Evolutionary conservation across 2,797 vertebrate genomes (phyloP), one percentile per base, ranked within the genome.

Genomic region (Argya squamiceps): DNA sequence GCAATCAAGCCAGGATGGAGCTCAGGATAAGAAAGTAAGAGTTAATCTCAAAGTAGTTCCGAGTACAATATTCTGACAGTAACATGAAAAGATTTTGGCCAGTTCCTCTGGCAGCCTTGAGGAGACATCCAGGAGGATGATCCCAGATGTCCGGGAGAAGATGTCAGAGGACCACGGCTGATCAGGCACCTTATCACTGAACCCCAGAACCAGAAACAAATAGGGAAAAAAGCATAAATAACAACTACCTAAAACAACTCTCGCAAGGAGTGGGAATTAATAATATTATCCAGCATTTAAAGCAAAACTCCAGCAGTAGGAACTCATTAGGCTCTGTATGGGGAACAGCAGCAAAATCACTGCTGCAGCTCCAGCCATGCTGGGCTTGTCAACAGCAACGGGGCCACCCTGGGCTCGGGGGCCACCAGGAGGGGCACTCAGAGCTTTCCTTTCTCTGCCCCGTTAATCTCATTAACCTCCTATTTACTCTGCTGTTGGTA

Each of bases 401-500:
- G 84, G 60, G 84, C 78, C 80, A 84, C 91, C 93, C 77, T 17
- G 6, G 2, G 62, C 68, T 85, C 74, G 0, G 0, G 80, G 80
- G 73, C 88, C 77, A 20, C 4, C 0, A 12, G 89, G 88, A 94
- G 56, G 49, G 50, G 60, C 81, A 63, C 44, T 58, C 70, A 43
- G 69, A 84, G 9, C 63, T 89, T 70, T 67, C 9, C 2, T 68
- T 94, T 69, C 84, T 82, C 70, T 69, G 62, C 41, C 70, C 67
- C 4, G 1, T 81, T 95, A 88, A 95, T 92, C 89, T 89, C 89
- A 94, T 96, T 95, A 94, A 89, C 78, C 84, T 92, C 16, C 0
- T 37, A 80, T 96, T 95, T 96, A 81, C 89, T 78, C 84, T 68
- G 88, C 32, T 94, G 95, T 78, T 69, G 73, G 78, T 85, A 80